Evolutionary conservation across 2,797 vertebrate species (phyloP).

Genomic region (Malurus splendens): DNA sequence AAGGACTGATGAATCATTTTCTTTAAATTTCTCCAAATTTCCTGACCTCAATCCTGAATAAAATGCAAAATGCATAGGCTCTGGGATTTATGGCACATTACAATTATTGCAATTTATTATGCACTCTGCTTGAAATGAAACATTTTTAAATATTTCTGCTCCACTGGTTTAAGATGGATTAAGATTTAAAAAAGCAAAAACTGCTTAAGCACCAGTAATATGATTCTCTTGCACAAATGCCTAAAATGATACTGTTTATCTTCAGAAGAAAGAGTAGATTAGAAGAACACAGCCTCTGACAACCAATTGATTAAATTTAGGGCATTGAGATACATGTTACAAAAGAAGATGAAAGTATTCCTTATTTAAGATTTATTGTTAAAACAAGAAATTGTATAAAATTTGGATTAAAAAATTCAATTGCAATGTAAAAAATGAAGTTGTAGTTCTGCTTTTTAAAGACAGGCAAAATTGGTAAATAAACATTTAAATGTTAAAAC

Average conservation of each 20-base stretch:
- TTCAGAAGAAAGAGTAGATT: conserved; percentile 75
- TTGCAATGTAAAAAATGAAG: background rate
- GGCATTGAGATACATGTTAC: conserved; percentile 68
- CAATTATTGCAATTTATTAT: conserved; percentile 86
- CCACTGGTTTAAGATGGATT: conserved; percentile 84
- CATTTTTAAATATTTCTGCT: conserved; percentile 86
- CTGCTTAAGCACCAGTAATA: conserved; percentile 82
- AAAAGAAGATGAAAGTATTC: conserved; percentile 70
- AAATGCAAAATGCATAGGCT: conserved; percentile 84
- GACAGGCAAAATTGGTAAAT: conserved; percentile 28
- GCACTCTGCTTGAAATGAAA: conserved; percentile 82
- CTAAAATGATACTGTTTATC: conserved; percentile 82
- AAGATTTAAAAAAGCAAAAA: conserved; percentile 81
- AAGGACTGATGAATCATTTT: conserved; percentile 86
- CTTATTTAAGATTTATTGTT: conserved; percentile 70
- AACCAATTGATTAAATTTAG: conserved; percentile 79
- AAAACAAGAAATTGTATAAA: conserved; percentile 72
- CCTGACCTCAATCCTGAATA: conserved; percentile 84
- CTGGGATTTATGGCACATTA: conserved; percentile 84
- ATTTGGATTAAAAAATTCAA: conserved; percentile 51
- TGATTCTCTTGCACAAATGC: conserved; percentile 80
- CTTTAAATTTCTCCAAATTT: conserved; percentile 86
- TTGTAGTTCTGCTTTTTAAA: conserved; percentile 5
- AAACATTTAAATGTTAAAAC: conserved; percentile 22
- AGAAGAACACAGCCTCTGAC: conserved; percentile 71